These are phyloP conservation scores for Euplexia lucipara DNA, from an alignment of 2,888 invertebrate genomes.

Conservation along the genomic window DNA sequence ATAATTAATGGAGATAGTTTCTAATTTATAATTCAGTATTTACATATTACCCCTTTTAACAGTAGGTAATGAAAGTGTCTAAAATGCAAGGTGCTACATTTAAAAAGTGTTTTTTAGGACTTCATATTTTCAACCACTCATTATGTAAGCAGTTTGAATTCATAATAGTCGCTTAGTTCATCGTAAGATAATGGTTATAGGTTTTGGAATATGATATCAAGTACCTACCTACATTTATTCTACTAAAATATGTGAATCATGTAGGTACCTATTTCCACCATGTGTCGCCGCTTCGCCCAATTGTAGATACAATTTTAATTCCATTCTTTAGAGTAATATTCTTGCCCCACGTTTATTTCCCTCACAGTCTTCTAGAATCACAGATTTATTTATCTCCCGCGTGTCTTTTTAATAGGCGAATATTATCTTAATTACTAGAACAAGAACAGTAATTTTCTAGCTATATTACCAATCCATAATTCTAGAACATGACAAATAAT, in stretches of 20 bases:
- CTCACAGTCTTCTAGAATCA: slow-evolving; percentile 56
- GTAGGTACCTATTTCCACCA: not conserved
- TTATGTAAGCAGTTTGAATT: not conserved
- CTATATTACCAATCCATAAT: slow-evolving; percentile 24
- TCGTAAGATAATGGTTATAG: slow-evolving; percentile 1
- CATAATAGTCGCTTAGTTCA: not conserved
- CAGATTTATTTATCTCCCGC: slow-evolving; percentile 53
- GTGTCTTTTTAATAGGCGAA: slow-evolving; percentile 43
- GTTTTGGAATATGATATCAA: not conserved
- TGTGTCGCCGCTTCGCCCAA: not conserved
- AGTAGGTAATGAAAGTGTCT: not conserved
- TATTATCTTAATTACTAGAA: slow-evolving; percentile 36
- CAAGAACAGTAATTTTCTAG: slow-evolving; percentile 25
- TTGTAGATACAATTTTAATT: slow-evolving; percentile 18
- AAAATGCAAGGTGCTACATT: slow-evolving; percentile 1
- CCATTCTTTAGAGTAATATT: slow-evolving; percentile 20
- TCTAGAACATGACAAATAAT: slow-evolving; percentile 25
- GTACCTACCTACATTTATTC: slow-evolving; percentile 18
- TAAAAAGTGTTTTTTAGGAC: not conserved
- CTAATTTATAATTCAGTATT: slow-evolving; percentile 15
- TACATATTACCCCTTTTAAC: slow-evolving; percentile 6
- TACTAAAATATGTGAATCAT: slow-evolving; percentile 5
- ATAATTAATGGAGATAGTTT: not conserved
- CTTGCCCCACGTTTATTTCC: slow-evolving; percentile 24
- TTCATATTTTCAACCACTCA: not conserved